phyloP scores from a whole-genome alignment of 2,888 invertebrate genomes.

The Ophonus ardosiacus region DNA sequence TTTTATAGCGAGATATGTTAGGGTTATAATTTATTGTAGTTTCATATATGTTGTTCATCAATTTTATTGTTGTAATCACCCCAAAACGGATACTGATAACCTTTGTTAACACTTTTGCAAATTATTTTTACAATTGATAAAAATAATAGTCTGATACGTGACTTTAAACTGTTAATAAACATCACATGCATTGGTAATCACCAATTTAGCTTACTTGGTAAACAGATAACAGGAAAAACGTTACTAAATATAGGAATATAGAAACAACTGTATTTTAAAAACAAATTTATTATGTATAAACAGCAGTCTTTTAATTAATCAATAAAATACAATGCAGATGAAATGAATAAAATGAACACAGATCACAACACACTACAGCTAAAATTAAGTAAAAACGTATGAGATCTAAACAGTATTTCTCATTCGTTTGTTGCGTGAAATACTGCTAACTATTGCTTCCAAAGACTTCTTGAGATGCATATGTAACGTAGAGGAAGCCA shows the following conservation, averaged over 20 bases:
- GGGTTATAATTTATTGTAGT: background rate
- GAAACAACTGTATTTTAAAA: slow-evolving; percentile 21
- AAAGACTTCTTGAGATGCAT: slow-evolving; percentile 94
- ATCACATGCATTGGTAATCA: too few relatives aligned
- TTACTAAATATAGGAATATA: too few relatives aligned
- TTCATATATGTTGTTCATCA: background rate
- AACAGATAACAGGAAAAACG: too few relatives aligned
- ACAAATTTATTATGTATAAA: slow-evolving; percentile 31
- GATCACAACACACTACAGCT: background rate
- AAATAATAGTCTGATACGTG: background rate
- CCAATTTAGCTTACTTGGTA: too few relatives aligned
- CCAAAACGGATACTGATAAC: background rate
- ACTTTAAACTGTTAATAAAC: too few relatives aligned
- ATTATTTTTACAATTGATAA: background rate
- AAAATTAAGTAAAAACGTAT: slow-evolving; percentile 26
- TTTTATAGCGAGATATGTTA: background rate
- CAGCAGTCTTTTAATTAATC: slow-evolving; percentile 53
- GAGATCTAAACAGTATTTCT: background rate
- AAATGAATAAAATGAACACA: slow-evolving; percentile 1
- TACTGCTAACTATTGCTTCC: slow-evolving; percentile 74
- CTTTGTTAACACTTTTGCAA: background rate
- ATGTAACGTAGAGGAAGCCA: slow-evolving; percentile 92
- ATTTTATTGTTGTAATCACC: background rate
- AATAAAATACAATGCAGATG: slow-evolving; percentile 35
- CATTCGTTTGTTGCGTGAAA: background rate